Evolutionary conservation across 92 coral and sea anemone species (phyloP).

Genomic region (Bergia puertoricense): DNA sequence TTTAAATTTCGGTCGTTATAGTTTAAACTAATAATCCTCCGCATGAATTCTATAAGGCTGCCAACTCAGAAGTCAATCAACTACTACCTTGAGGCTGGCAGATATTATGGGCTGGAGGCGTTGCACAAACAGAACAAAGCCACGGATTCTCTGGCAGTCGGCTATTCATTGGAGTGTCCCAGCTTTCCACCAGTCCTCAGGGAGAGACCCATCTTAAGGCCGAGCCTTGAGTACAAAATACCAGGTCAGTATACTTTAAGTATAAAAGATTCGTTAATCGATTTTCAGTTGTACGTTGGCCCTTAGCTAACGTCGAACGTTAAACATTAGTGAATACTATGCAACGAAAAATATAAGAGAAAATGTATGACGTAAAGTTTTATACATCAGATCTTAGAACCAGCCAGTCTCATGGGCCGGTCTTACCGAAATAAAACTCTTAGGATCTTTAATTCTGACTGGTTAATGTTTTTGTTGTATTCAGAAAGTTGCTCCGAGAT

Average conservation of each 20-base stretch:
- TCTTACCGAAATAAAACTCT: too few species aligned
- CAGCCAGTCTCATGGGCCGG: too few species aligned
- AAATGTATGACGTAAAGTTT: too few species aligned
- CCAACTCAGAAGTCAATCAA: slow-evolving; percentile 48
- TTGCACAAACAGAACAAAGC: slow-evolving; percentile 78
- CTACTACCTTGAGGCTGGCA: slow-evolving; percentile 74
- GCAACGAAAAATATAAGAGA: too few species aligned
- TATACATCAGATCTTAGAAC: too few species aligned
- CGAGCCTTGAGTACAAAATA: slow-evolving; percentile 78
- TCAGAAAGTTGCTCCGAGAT: slow-evolving; percentile 90
- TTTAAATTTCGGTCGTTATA: background rate
- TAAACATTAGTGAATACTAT: too few species aligned
- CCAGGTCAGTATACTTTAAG: slow-evolving; percentile 66
- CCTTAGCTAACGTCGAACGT: too few species aligned
- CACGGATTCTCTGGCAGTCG: slow-evolving; percentile 73
- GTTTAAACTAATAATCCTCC: background rate
- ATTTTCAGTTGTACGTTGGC: background rate
- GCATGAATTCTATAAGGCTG: slow-evolving; percentile 25
- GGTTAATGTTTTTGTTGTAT: background rate
- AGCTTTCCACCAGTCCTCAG: slow-evolving; percentile 56
- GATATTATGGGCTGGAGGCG: slow-evolving; percentile 88
- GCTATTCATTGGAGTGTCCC: slow-evolving; percentile 78
- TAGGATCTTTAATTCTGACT: background rate
- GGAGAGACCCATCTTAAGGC: slow-evolving; percentile 59
- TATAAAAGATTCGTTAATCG: background rate